Percentiles rank a stretch among this genome's conserved stretches.
phyloP scores from a whole-genome alignment of 2,888 invertebrate species.

The Luperina nickerlii region DNA sequence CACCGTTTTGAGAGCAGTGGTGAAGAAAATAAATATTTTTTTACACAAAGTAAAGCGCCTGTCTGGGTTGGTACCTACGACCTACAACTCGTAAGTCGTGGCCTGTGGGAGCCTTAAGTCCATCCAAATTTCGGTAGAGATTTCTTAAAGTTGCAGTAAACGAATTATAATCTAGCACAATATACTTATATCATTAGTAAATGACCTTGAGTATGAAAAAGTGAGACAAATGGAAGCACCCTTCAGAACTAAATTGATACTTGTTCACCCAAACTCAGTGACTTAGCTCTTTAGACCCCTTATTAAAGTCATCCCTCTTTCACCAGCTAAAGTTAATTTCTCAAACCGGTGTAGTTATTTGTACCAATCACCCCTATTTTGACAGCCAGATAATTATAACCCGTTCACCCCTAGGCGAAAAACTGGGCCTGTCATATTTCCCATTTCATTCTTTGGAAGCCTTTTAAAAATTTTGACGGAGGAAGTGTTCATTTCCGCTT shows the following conservation, averaged over 20 bases:
- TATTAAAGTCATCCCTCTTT: conserved; percentile 18
- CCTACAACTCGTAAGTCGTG: too few relatives aligned
- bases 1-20: too few relatives aligned
- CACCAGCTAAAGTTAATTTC: conserved; percentile 44
- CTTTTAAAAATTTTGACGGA: conserved; percentile 62
- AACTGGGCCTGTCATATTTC: conserved; percentile 62
- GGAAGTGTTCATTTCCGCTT: conserved; percentile 65
- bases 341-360: conserved; percentile 55
- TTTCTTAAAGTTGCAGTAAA: neutral
- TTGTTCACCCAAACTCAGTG: conserved; percentile 13
- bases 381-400: conserved; percentile 66
- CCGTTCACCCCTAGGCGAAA: conserved; percentile 58
- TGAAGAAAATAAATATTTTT: too few relatives aligned
- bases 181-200: neutral
- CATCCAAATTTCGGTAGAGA: neutral
- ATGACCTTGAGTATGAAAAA: neutral
- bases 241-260: conserved; percentile 12
- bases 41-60: too few relatives aligned
- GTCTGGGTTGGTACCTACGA: too few relatives aligned
- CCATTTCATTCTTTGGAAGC: conserved; percentile 53
- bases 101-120: neutral
- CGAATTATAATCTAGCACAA: neutral
- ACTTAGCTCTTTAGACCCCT: conserved; percentile 26
- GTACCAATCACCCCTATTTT: conserved; percentile 58
- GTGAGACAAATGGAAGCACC: neutral